phyloP scores from a whole-genome alignment of 2,797 vertebrate genomes.

The Propithecus perrieri region DNA sequence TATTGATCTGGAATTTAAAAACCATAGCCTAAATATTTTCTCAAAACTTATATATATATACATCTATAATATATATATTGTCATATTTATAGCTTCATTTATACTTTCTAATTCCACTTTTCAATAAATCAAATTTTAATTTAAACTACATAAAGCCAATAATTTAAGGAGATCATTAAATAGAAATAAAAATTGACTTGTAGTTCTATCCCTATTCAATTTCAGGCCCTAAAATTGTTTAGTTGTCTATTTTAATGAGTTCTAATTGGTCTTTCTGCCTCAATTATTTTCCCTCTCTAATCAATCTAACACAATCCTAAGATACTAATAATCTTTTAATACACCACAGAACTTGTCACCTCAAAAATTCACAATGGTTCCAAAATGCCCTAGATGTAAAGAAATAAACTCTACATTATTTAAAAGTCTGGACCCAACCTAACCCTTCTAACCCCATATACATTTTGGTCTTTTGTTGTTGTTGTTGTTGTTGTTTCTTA shows the following conservation, averaged over 20 bases:
- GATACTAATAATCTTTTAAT: background rate
- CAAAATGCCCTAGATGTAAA: background rate
- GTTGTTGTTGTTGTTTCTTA: background rate
- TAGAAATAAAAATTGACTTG: conserved; percentile 36
- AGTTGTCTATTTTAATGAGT: background rate
- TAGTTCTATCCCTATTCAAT: background rate
- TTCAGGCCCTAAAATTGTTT: background rate
- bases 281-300: background rate
- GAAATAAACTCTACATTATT: background rate
- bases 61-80: background rate
- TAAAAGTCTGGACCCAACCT: background rate
- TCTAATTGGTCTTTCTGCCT: background rate
- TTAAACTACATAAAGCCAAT: background rate
- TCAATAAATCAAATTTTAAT: background rate
- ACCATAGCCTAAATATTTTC: background rate
- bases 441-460: background rate
- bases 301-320: background rate
- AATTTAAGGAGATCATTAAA: background rate
- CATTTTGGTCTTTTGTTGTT: background rate
- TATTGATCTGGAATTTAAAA: background rate
- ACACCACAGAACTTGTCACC: background rate
- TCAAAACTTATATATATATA: background rate
- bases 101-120: background rate
- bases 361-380: background rate
- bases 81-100: background rate